Evolutionary conservation across 2,888 invertebrate genomes (phyloP).

Genomic region (Aphodius granarius): DNA sequence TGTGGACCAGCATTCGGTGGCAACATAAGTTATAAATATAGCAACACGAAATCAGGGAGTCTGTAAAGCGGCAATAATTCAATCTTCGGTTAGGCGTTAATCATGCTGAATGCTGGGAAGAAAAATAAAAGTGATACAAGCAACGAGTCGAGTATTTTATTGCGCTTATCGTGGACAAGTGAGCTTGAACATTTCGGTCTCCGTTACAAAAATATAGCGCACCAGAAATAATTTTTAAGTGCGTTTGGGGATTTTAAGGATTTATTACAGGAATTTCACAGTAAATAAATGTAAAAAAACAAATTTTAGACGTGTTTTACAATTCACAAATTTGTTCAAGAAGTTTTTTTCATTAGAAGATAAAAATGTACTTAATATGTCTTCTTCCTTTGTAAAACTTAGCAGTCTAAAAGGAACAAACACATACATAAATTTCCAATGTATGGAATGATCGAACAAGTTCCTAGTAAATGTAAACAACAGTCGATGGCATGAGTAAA

Average conservation of each 20-base stretch:
- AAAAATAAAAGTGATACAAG: not conserved
- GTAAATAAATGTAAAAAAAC: not conserved
- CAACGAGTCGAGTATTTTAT: not conserved
- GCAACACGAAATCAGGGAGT: not conserved
- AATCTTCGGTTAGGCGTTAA: not conserved
- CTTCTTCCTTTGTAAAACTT: too few relatives aligned
- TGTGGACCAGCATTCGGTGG: not conserved
- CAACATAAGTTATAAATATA: not conserved
- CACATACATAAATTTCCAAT: not conserved
- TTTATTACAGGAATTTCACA: not conserved
- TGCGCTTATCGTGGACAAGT: not conserved
- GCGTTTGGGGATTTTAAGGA: not conserved
- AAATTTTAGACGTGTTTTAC: not conserved
- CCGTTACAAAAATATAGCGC: not conserved
- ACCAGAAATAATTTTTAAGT: not conserved
- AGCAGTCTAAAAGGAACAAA: too few relatives aligned
- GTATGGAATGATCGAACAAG: not conserved
- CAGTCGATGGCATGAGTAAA: not conserved
- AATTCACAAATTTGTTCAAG: too few relatives aligned
- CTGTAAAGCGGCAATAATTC: not conserved
- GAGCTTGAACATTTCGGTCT: not conserved
- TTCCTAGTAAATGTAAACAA: not conserved
- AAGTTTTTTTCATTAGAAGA: too few relatives aligned
- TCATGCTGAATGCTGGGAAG: not conserved
- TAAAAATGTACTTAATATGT: too few relatives aligned